Evolutionary conservation across 1,140 invertebrate species (phyloP), one percentile per base, ranked within the genome.

Genomic region (Cecropterus lyciades): DNA sequence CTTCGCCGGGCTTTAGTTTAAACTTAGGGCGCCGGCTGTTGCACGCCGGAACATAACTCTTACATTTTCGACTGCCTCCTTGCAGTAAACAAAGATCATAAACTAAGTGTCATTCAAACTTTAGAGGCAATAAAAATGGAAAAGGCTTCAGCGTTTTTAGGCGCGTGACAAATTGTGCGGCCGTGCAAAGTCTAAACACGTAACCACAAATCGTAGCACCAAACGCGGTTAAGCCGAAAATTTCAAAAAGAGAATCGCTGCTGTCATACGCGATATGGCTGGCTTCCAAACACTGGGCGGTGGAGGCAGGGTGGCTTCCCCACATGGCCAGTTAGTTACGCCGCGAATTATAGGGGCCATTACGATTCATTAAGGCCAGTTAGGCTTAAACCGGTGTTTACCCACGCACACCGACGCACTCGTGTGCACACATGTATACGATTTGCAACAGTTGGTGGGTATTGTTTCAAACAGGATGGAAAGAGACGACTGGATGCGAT

Each of bases 281-380:
- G 79, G 85, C 80, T 83, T 91, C 89, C 89, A 91, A 87, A n/a
- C n/a, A 81, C 79, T 56, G 75, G 67, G 70, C 69, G 15, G n/a
- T n/a, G 49, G 49, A 62, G 72, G 72, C 40, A 71, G 75, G 79
- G 73, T 71, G 69, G 64, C 73, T 82, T 73, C 87, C 89, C 89
- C 89, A 89, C 85, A 91, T 84, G 89, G 87, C 87, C 87, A 91
- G 89, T 93, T 92, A 92, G 92, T 93, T 93, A 92, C 89, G 86
- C 89, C 86, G 87, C 92, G 92, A 93, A 93, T 93, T 93, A 93
- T 93, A 92, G 92, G 87, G 91, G 87, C 92, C 91, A 92, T 93
- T 92, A 93, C 92, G 91, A 93, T 92, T 93, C 92, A 93, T 93
- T 93, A 93, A 92, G 87, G 91, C 91, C 92, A 92, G 92, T 93